Conservation (phyloP, 2,888 invertebrate species). For the Lissocephala sabroskyi region DNA sequence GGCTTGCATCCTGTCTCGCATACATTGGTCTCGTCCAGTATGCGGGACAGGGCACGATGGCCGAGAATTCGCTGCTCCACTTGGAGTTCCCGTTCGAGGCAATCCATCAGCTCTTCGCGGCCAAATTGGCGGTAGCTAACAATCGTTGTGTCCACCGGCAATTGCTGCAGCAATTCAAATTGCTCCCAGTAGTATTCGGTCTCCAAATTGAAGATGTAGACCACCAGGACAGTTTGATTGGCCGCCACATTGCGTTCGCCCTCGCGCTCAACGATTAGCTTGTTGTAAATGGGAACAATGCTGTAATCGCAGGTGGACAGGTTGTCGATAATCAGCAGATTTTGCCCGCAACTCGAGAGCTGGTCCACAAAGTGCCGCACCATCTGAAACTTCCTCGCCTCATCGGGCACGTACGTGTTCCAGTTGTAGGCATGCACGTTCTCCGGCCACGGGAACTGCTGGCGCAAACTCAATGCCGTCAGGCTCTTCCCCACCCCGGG, state of each 20-base stretch:
- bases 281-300: conserved; percentile 37
- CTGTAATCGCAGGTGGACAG: conserved; percentile 34
- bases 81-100: conserved; percentile 25
- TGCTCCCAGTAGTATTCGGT: conserved; percentile 30
- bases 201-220: conserved; percentile 36
- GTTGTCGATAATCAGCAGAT: conserved; percentile 60
- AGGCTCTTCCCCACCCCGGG: conserved; percentile 58
- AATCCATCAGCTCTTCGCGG: conserved; percentile 23
- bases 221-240: conserved; percentile 32
- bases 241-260: conserved; percentile 13
- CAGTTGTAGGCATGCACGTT: conserved; percentile 54
- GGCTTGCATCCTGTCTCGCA: conserved; percentile 30
- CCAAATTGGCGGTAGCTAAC: conserved; percentile 30
- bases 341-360: conserved; percentile 53
- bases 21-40: conserved; percentile 26
- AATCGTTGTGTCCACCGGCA: conserved; percentile 33
- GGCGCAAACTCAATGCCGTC: conserved; percentile 29
- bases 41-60: not conserved
- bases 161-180: conserved; percentile 32
- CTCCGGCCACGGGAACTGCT: conserved; percentile 55
- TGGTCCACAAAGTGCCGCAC: conserved; percentile 26
- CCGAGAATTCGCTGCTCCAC: conserved; percentile 24
- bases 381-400: conserved; percentile 23
- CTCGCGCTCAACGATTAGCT: conserved; percentile 32
- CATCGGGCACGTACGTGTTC: conserved; percentile 29